phyloP scores from a whole-genome alignment of 2,797 vertebrate genomes.

The Dendrocincla tyrannina region DNA sequence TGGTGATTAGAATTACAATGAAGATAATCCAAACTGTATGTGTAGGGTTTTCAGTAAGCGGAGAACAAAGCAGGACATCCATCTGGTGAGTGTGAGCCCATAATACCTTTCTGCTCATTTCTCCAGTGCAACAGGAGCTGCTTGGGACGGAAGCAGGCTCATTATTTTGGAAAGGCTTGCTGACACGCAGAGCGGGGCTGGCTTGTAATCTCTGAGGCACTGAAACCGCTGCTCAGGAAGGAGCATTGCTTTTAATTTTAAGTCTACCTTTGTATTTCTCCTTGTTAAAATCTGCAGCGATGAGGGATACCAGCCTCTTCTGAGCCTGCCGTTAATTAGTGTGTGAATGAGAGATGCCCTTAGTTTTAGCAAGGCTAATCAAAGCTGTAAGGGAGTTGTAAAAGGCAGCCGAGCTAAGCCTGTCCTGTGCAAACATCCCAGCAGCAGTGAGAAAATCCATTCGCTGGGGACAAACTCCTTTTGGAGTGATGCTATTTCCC shows the following conservation, averaged over 20 bases:
- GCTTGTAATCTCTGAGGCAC: slow-evolving; percentile 51
- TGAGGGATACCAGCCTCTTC: slow-evolving; percentile 4
- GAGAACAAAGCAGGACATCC: slow-evolving; percentile 68
- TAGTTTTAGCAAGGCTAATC: slow-evolving; percentile 44
- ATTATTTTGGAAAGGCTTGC: slow-evolving; percentile 59
- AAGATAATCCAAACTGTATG: slow-evolving; percentile 70
- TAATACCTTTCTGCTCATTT: slow-evolving; percentile 70
- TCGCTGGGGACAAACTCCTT: background rate
- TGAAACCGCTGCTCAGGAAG: slow-evolving; percentile 51
- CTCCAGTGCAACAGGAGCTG: slow-evolving; percentile 62
- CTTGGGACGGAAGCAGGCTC: slow-evolving; percentile 53
- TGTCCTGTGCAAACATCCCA: slow-evolving; percentile 12
- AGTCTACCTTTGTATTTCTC: slow-evolving; percentile 59
- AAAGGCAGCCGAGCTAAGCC: background rate
- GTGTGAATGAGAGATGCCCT: slow-evolving; percentile 45
- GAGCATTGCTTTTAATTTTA: slow-evolving; percentile 54
- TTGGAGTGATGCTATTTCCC: background rate
- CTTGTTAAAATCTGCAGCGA: slow-evolving; percentile 48
- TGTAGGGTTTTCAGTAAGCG: slow-evolving; percentile 57
- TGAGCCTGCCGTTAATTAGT: slow-evolving; percentile 48
- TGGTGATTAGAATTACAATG: slow-evolving; percentile 70
- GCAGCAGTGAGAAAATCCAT: background rate
- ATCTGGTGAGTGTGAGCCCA: slow-evolving; percentile 65
- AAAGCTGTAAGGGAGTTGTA: slow-evolving; percentile 12
- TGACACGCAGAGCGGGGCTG: slow-evolving; percentile 46